Base-by-base conservation (phyloP, 2,113 vertebrate genomes). In the Collichthys lucidus region DNA sequence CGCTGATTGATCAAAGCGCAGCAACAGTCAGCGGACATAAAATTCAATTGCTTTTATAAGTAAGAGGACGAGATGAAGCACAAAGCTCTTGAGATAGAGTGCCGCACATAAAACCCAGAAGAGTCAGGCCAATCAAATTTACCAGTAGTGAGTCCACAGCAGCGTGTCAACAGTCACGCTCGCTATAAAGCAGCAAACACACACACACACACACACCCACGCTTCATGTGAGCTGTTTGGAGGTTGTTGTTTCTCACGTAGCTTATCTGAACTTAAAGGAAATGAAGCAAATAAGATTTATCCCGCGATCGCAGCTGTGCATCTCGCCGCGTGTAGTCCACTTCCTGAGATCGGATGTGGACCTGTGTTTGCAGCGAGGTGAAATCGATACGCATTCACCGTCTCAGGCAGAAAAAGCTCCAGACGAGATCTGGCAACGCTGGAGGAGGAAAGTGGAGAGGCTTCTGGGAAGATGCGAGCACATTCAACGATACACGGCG, bases 331-430 rank as follows among this genome's bases (percentile, higher is more conserved):
- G 26, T 83, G 82, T 84, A 81, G 85, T 79, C 76, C 78, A 83
- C 88, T 90, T 92, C 89, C 86, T 87, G 90, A 46, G 68, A 64
- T 87, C 20, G 74, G 87, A 90, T 87, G 81, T 67, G 81, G 65
- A 71, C 47, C 70, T 83, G 86, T 75, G 81, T 76, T 82, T 71
- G 57, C 82, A 68, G 80, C 40, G 14, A 86, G 86, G 80, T 57
- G 57, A 61, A 86, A 92, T 93, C 92, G 79, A 90, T 92, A 78
- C 72, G 9, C 73, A 59, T 67, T 31, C 78, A 50, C 44, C 11
- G 15, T 64, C 60, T 55, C 53, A 26, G 40, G 19, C 62, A 57
- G 55, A 61, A 17, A n/a, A 75, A 75, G 84, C 80, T 69, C 0
- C 4, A 68, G 82, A 89, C 74, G 81, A 88, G 68, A 83, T 63